Evolutionary conservation across 2,888 invertebrate genomes (phyloP).

Genomic region (Tetrapedia diversipes): DNA sequence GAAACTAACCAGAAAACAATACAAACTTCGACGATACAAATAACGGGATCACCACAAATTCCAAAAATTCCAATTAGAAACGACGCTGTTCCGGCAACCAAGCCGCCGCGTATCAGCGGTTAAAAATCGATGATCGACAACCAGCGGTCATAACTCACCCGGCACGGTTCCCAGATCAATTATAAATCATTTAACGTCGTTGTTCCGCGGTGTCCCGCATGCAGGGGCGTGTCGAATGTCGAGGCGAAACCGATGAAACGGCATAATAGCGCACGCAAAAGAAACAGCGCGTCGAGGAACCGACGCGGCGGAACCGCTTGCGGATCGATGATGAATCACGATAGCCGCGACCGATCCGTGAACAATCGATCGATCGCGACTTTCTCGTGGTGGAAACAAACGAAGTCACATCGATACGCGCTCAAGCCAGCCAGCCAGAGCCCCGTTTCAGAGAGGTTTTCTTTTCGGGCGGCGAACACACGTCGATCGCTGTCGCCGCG

Average conservation of each 20-base stretch:
- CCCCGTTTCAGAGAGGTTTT: too few species aligned
- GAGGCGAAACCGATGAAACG: background rate
- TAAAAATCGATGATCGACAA: conserved; percentile 4
- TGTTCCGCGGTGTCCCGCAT: background rate
- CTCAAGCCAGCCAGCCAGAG: too few species aligned
- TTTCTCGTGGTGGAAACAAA: conserved; percentile 38
- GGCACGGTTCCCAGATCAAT: conserved; percentile 17
- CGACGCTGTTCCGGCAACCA: conserved; percentile 3
- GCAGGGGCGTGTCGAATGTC: conserved; percentile 2
- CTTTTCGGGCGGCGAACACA: background rate
- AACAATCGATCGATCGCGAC: conserved; percentile 49
- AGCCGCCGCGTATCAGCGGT: background rate
- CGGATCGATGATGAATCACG: conserved; percentile 44
- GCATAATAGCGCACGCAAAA: background rate
- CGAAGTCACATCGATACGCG: background rate
- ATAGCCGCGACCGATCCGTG: conserved; percentile 33
- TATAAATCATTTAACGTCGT: conserved; percentile 26
- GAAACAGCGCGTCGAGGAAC: conserved; percentile 24
- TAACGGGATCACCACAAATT: too few species aligned
- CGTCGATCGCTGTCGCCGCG: conserved; percentile 3
- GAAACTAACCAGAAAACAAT: too few species aligned
- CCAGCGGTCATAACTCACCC: background rate
- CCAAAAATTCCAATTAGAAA: background rate
- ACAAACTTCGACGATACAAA: too few species aligned
- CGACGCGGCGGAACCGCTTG: too few species aligned